Evolutionary conservation across 2,797 vertebrate genomes (phyloP), one percentile per base, ranked within the genome.

Genomic region (Echeneis naucrates): DNA sequence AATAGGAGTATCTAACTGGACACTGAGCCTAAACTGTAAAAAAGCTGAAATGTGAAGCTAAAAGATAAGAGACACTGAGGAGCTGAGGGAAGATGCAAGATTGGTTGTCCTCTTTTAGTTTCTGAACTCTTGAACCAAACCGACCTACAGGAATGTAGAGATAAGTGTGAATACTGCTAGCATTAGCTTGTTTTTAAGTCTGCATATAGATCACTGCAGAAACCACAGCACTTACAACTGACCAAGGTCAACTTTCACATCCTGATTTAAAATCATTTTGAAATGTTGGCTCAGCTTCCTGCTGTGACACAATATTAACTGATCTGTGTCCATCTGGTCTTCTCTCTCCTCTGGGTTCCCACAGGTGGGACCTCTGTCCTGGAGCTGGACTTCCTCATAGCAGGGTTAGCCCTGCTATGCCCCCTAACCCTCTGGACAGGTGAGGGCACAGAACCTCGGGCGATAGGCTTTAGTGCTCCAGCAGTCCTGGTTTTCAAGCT

Each of bases 401-500:
- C 83, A 75, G 81, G n/a, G n/a, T n/a, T n/a, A n/a, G n/a, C n/a
- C n/a, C n/a, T n/a, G n/a, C n/a, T n/a, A n/a, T n/a, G n/a, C n/a
- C n/a, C n/a, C n/a, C n/a, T n/a, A n/a, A n/a, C n/a, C n/a, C n/a
- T 82, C 72, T 0, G 50, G 50, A 61, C 78, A 84, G 40, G 61
- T 50, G 12, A 23, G 8, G 37, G 67, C 53, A 16, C 84, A 87
- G 65, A 73, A 85, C 51, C 42, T 23, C 26, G 47, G 62, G 1
- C 62, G 68, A 78, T 61, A 84, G 52, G 79, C 33, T 32, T 54
- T 60, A 23, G 55, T 55, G 55, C 83, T 91, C 71, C 71, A 54
- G 72, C 89, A 88, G 60, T 83, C 85, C 56, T 59, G 84, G n/a
- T 76, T 72, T 30, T 85, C 82, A 17, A 90, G 63, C 8, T 66